Conservation (phyloP, 1,140 invertebrate genomes). For the Agrypnia vestita region DNA sequence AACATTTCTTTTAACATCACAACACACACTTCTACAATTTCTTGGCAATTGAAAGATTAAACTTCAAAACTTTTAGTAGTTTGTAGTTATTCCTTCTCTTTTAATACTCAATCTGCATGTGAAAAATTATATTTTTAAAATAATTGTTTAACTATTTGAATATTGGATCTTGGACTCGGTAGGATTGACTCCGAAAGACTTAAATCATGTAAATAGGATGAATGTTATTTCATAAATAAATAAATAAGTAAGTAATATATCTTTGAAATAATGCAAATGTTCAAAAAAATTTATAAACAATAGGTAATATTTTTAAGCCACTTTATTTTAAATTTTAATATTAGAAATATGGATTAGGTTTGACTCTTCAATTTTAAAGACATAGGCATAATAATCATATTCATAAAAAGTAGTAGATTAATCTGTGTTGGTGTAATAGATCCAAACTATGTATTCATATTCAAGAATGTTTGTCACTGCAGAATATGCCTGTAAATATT, state of each 20-base stretch:
- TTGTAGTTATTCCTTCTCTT: background rate
- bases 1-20: conserved; percentile 21
- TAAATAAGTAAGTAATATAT: background rate
- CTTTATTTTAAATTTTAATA: background rate
- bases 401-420: no score
- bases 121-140: conserved; percentile 19
- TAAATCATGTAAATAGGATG: background rate
- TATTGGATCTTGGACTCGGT: conserved; percentile 1
- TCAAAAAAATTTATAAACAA: background rate
- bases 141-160: conserved; percentile 1
- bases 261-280: background rate
- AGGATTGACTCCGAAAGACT: background rate
- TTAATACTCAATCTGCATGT: conserved; percentile 12
- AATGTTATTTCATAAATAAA: conserved; percentile 3
- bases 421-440: no score
- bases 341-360: background rate
- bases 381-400: no score
- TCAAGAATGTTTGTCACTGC: no score
- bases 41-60: conserved; percentile 41
- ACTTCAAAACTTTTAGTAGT: background rate
- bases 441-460: no score
- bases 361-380: no score
- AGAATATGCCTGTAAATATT: no score
- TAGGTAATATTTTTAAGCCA: background rate
- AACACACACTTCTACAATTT: conserved; percentile 35